Conservation (phyloP, 2,888 invertebrate genomes). For the Trisateles emortualis region DNA sequence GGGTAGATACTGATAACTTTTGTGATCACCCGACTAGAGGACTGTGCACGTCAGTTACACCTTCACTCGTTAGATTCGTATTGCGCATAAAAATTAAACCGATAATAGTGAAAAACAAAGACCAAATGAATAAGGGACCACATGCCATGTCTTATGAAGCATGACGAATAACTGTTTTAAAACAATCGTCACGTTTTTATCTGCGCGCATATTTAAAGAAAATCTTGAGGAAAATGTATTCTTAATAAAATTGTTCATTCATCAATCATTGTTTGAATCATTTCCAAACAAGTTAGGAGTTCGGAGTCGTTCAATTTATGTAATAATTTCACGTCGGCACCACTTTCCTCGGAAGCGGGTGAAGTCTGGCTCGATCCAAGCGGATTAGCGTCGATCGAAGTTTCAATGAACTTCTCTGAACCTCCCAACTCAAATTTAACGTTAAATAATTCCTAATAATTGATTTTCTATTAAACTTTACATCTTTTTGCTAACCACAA, state of each 20-base stretch:
- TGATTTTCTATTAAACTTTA: conserved; percentile 13
- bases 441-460: conserved; percentile 8
- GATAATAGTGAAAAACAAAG: conserved; percentile 14
- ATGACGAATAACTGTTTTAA: conserved; percentile 18
- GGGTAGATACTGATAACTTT: too few relatives aligned
- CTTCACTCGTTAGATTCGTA: too few relatives aligned
- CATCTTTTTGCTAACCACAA: background rate
- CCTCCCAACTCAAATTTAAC: conserved; percentile 29
- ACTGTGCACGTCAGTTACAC: too few relatives aligned
- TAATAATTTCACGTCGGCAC: conserved; percentile 16
- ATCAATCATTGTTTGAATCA: conserved; percentile 2
- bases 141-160: conserved; percentile 12
- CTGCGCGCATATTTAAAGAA: conserved; percentile 1
- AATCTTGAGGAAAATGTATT: background rate
- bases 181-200: conserved; percentile 32
- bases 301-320: conserved; percentile 10
- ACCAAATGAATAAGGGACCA: conserved; percentile 19
- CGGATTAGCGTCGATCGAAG: conserved; percentile 34
- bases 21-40: too few relatives aligned
- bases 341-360: conserved; percentile 14
- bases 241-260: background rate
- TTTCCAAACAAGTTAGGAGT: background rate
- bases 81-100: conserved; percentile 9
- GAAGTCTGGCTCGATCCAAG: conserved; percentile 12
- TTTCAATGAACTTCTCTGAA: conserved; percentile 35